phyloP scores from a whole-genome alignment of 2,888 invertebrate species.

The Oscheius sp. region DNA sequence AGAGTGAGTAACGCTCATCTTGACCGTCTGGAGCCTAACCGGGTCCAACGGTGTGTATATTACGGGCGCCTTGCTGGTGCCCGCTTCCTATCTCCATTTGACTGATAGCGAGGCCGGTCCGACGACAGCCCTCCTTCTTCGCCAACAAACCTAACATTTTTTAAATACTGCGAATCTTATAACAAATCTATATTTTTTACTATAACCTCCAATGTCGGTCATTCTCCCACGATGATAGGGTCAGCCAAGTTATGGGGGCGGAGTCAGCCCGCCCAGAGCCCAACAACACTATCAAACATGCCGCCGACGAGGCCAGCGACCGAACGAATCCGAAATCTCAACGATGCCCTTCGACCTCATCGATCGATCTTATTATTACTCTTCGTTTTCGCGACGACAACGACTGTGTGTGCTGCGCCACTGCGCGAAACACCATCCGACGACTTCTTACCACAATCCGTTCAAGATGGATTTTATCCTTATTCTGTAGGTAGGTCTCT shows the following conservation, averaged over 20 bases:
- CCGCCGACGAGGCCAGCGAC: constrained; percentile 25
- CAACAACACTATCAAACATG: constrained; percentile 23
- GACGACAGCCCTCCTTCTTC: constrained; percentile 2
- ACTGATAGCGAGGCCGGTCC: constrained; percentile 9
- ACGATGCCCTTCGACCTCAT: constrained; percentile 28
- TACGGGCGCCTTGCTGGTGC: constrained; percentile 9
- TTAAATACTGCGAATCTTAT: constrained; percentile 3
- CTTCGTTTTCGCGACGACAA: constrained; percentile 6
- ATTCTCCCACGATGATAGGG: constrained; percentile 30
- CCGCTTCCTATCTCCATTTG: neutral
- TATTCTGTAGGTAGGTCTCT: constrained; percentile 38
- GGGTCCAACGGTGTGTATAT: constrained; percentile 10
- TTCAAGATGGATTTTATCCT: constrained; percentile 41
- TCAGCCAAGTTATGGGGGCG: constrained; percentile 29
- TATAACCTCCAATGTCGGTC: constrained; percentile 20
- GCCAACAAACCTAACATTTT: constrained; percentile 4
- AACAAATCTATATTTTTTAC: neutral
- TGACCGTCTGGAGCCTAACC: neutral
- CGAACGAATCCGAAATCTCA: constrained; percentile 29
- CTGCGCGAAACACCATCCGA: constrained; percentile 32
- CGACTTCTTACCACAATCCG: constrained; percentile 28
- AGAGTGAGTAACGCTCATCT: neutral
- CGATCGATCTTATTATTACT: constrained; percentile 22
- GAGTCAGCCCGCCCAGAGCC: constrained; percentile 25
- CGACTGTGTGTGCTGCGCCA: constrained; percentile 20